phyloP scores from a whole-genome alignment of 2,888 invertebrate genomes.

The Microplitis deprimator region DNA sequence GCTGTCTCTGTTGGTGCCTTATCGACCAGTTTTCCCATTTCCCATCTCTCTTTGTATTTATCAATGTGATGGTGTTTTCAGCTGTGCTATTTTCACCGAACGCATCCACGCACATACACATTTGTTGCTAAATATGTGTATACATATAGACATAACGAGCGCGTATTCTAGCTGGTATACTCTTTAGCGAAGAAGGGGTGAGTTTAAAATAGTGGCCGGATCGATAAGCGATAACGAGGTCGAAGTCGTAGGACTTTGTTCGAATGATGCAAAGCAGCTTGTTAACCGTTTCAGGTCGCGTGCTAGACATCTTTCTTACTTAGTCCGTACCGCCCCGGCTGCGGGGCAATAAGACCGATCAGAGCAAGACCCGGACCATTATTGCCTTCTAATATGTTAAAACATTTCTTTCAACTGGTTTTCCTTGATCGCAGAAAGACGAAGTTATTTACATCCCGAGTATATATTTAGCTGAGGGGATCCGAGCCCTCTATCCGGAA shows the following conservation, averaged over 20 bases:
- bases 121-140: too few relatives aligned
- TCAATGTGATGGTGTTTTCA: too few relatives aligned
- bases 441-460: slow-evolving; percentile 46
- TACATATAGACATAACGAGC: too few relatives aligned
- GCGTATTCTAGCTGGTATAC: not conserved
- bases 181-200: slow-evolving; percentile 30
- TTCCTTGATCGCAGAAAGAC: slow-evolving; percentile 33
- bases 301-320: slow-evolving; percentile 43
- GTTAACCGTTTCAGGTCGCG: slow-evolving; percentile 63
- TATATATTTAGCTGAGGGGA: slow-evolving; percentile 23
- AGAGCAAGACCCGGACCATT: slow-evolving; percentile 2
- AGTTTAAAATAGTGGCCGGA: slow-evolving; percentile 44
- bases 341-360: too few relatives aligned
- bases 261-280: slow-evolving; percentile 69
- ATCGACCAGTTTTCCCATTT: slow-evolving; percentile 40
- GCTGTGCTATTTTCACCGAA: slow-evolving; percentile 20
- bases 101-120: slow-evolving; percentile 40
- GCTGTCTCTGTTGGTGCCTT: slow-evolving; percentile 31
- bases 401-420: slow-evolving; percentile 9
- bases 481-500: slow-evolving; percentile 46
- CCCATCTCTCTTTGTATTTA: not conserved
- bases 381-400: slow-evolving; percentile 15
- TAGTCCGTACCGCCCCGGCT: not conserved
- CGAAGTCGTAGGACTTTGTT: slow-evolving; percentile 53
- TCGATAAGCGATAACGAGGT: slow-evolving; percentile 66